phyloP scores from a whole-genome alignment of 2,888 invertebrate genomes.

The Drosophila putrida region DNA sequence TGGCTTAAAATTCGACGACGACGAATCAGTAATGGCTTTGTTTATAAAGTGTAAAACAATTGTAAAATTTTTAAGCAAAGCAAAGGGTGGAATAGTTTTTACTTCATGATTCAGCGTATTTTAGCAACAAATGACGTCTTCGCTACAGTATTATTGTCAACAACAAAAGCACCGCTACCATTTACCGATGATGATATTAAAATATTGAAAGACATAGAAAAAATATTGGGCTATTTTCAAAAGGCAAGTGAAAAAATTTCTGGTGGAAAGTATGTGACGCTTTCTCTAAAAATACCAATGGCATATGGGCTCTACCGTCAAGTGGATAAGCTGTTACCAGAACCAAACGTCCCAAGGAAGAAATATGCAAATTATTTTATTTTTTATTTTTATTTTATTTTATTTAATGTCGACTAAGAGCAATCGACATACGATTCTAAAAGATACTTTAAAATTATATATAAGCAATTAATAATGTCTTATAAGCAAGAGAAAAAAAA shows the following conservation, averaged over 20 bases:
- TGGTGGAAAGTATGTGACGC: not conserved
- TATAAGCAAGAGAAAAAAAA: too few species aligned
- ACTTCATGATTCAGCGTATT: not conserved
- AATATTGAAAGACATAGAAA: not conserved
- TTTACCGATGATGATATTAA: constrained; percentile 5
- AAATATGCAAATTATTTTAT: too few species aligned
- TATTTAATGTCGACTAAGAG: too few species aligned
- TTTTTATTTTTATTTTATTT: too few species aligned
- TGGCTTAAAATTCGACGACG: not conserved
- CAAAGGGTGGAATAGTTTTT: too few species aligned
- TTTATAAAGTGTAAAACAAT: not conserved
- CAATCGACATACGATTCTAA: too few species aligned
- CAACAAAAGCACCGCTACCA: constrained; percentile 2
- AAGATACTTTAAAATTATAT: too few species aligned
- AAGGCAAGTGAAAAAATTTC: constrained; percentile 1
- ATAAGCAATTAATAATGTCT: too few species aligned
- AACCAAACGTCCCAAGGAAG: not conserved
- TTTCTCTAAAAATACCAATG: constrained; percentile 2
- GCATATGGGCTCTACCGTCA: not conserved
- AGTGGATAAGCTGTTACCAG: not conserved
- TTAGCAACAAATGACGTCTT: too few species aligned
- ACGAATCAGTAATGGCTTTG: not conserved
- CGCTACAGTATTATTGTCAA: not conserved
- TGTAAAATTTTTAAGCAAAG: too few species aligned
- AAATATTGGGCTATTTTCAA: constrained; percentile 5